Conservation (phyloP, 2,797 vertebrate species). For the Antrozous pallidus region DNA sequence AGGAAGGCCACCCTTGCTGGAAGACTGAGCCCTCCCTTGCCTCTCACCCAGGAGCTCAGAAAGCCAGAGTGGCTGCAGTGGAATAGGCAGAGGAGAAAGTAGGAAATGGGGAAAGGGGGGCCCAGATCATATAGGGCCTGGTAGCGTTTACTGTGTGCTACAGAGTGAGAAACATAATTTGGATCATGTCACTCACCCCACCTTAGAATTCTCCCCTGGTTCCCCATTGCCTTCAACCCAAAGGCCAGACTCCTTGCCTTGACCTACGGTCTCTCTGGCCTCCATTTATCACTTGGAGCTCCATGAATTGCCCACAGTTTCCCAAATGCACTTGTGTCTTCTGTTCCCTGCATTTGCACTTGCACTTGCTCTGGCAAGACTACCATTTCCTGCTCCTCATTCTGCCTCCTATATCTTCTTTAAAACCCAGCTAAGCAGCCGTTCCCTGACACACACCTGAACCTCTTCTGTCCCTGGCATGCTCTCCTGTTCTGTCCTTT, state of each 20-base stretch:
- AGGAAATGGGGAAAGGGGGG: neutral
- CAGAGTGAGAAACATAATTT: neutral
- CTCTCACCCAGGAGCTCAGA: neutral
- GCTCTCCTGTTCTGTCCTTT: neutral
- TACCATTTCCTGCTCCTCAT: neutral
- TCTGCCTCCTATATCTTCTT: neutral
- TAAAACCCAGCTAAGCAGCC: neutral
- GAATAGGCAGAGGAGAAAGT: neutral
- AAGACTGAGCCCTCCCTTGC: neutral
- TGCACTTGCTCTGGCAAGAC: neutral
- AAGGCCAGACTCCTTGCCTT: neutral
- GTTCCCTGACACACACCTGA: neutral
- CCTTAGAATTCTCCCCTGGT: neutral
- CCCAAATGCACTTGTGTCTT: neutral
- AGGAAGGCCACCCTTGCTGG: neutral
- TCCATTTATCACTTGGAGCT: neutral
- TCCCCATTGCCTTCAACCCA: neutral
- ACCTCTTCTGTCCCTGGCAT: neutral
- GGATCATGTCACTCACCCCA: neutral
- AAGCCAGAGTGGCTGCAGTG: neutral
- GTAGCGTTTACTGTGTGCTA: neutral
- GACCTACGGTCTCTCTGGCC: neutral
- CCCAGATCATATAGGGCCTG: neutral
- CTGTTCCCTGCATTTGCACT: neutral
- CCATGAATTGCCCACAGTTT: neutral